Evolutionary conservation across 2,797 vertebrate species (phyloP).

Genomic region (Caiman crocodilus): DNA sequence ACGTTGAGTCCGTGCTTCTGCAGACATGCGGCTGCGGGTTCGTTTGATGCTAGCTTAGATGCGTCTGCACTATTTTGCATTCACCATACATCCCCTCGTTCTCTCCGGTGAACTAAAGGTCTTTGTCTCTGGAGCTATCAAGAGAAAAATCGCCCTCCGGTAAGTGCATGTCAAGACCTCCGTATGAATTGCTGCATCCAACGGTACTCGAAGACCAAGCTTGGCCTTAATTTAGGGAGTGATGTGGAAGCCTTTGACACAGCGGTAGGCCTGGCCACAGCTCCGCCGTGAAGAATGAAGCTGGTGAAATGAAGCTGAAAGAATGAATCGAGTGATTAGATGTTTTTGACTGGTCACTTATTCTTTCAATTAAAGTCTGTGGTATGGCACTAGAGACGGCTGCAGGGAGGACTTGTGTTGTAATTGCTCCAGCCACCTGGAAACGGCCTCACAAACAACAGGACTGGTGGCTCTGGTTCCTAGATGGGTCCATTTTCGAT

Average conservation of each 20-base stretch:
- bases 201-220: neutral
- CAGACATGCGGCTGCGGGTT: too few relatives aligned
- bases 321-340: neutral
- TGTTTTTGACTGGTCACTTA: neutral
- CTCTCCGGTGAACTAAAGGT: too few relatives aligned
- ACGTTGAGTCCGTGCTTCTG: too few relatives aligned
- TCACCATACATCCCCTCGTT: too few relatives aligned
- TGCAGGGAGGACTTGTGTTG: rapidly evolving
- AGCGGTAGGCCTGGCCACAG: rapidly evolving
- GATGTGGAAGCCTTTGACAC: rapidly evolving
- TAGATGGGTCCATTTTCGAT: too few relatives aligned
- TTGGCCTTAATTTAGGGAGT: neutral
- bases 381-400: rapidly evolving
- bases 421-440: neutral
- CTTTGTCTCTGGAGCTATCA: too few relatives aligned
- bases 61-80: too few relatives aligned
- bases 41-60: too few relatives aligned
- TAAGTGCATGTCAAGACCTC: neutral
- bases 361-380: rapidly evolving
- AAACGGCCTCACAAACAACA: neutral
- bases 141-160: too few relatives aligned
- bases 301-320: rapidly evolving
- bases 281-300: neutral
- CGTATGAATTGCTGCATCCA: neutral
- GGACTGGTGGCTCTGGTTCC: too few relatives aligned